Percentiles rank a stretch among this genome's conserved stretches.
These are phyloP conservation scores for Cosmia trapezina DNA, from an alignment of 2,888 invertebrate genomes.

Conservation along the genomic window DNA sequence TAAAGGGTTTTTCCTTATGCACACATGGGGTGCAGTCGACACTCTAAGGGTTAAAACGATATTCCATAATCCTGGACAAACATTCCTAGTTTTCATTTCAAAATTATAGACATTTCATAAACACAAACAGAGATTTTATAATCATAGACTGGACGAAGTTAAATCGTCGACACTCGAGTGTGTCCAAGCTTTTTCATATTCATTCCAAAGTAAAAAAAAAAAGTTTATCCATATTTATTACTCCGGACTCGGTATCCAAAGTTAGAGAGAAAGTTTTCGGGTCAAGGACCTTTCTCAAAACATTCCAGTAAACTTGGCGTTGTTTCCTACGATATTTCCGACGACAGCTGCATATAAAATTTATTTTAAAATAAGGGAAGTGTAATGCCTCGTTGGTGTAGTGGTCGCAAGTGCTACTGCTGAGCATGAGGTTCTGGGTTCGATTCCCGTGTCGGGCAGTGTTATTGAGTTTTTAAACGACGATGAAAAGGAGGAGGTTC, in stretches of 20 bases:
- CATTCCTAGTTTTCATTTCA: not conserved
- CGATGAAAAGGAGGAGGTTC: too few species aligned
- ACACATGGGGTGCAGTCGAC: too few species aligned
- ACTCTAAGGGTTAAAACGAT: too few species aligned
- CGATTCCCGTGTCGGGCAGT: not conserved
- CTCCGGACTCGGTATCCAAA: conserved; percentile 70
- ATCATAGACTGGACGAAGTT: conserved; percentile 30
- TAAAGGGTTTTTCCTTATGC: too few species aligned
- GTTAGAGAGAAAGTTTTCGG: conserved; percentile 81
- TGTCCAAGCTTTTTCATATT: conserved; percentile 53
- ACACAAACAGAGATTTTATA: conserved; percentile 10
- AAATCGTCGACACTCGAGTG: conserved; percentile 22
- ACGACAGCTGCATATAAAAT: conserved; percentile 34
- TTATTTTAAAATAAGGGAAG: conserved; percentile 21
- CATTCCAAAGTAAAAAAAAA: conserved; percentile 63
- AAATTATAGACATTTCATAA: conserved; percentile 2
- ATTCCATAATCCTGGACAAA: not conserved
- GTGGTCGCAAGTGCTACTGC: not conserved
- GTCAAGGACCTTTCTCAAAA: conserved; percentile 80
- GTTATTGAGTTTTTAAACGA: too few species aligned
- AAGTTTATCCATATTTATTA: conserved; percentile 79
- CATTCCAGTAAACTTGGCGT: conserved; percentile 73
- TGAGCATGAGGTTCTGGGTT: not conserved
- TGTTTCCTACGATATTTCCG: conserved; percentile 42
- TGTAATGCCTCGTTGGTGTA: conserved; percentile 12